These are phyloP conservation scores for Orthosia gothica DNA, from an alignment of 2,888 invertebrate species.

Conservation along the genomic window DNA sequence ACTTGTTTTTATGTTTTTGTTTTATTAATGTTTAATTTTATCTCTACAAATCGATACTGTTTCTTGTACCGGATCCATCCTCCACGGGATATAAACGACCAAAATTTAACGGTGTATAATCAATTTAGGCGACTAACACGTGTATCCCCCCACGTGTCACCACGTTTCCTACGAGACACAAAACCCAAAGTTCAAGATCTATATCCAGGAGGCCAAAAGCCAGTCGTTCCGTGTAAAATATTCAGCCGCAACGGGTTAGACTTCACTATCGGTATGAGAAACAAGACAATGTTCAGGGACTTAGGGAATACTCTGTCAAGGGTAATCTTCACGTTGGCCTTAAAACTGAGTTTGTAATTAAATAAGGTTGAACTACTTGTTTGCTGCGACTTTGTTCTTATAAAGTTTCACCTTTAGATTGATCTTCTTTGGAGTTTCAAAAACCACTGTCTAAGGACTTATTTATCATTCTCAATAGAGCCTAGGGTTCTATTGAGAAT, in stretches of 20 bases:
- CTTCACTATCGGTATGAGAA: slow-evolving; percentile 20
- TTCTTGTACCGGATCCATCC: too few relatives aligned
- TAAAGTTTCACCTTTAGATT: not conserved
- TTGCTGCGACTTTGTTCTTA: not conserved
- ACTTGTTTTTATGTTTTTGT: too few relatives aligned
- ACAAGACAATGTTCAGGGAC: slow-evolving; percentile 30
- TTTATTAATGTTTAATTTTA: too few relatives aligned
- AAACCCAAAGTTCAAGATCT: slow-evolving; percentile 12
- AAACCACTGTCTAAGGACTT: not conserved
- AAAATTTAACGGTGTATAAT: too few relatives aligned
- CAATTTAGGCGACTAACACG: too few relatives aligned
- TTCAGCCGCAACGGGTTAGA: slow-evolving; percentile 22
- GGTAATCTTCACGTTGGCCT: slow-evolving; percentile 11
- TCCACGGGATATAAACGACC: too few relatives aligned
- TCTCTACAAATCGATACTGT: too few relatives aligned
- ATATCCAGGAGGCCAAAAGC: not conserved
- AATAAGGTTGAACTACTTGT: slow-evolving; percentile 17
- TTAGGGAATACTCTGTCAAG: slow-evolving; percentile 29
- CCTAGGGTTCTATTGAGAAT: too few relatives aligned
- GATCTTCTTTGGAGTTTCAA: not conserved
- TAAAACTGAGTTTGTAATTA: slow-evolving; percentile 34
- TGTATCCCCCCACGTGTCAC: too few relatives aligned
- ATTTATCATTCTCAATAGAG: not conserved
- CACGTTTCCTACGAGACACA: too few relatives aligned
- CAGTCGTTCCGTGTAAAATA: slow-evolving; percentile 23